Percentiles rank a stretch among this genome's conserved stretches.
Conservation (phyloP, 2,888 invertebrate genomes). For the Priocnemis perturbator region DNA sequence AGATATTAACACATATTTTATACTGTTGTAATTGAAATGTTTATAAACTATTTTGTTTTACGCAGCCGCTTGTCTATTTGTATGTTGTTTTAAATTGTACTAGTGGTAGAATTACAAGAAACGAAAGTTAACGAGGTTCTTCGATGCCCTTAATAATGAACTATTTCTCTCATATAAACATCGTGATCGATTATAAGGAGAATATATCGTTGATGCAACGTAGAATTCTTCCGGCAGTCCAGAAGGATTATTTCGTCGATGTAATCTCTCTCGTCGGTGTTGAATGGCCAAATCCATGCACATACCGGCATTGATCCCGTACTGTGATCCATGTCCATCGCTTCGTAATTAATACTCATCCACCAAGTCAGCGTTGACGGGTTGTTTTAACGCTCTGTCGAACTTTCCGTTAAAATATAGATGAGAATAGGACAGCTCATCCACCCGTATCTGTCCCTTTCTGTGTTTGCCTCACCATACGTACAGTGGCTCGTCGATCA, state of each 20-base stretch:
- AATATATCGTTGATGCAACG: slow-evolving; percentile 17
- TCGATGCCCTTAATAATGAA: too few species aligned
- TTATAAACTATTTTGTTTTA: too few species aligned
- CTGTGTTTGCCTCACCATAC: slow-evolving; percentile 15
- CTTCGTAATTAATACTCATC: slow-evolving; percentile 53
- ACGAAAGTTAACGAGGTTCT: too few species aligned
- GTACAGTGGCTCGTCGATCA: slow-evolving; percentile 64
- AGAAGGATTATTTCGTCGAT: slow-evolving; percentile 17
- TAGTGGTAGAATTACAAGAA: too few species aligned
- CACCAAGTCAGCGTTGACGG: slow-evolving; percentile 47
- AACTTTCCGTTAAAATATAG: slow-evolving; percentile 55
- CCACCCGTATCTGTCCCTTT: neutral
- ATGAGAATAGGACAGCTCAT: slow-evolving; percentile 34
- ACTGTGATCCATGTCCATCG: slow-evolving; percentile 48
- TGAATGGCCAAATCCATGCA: neutral
- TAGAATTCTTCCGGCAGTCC: slow-evolving; percentile 26
- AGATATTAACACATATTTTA: too few species aligned
- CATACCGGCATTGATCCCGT: slow-evolving; percentile 36
- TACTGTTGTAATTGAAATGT: too few species aligned
- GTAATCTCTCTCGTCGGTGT: slow-evolving; percentile 32
- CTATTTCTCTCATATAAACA: neutral
- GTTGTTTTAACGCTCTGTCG: slow-evolving; percentile 52
- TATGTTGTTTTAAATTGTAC: too few species aligned
- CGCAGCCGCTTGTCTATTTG: too few species aligned
- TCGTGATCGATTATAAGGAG: slow-evolving; percentile 37